These are phyloP conservation scores for Orthosia cruda DNA, from an alignment of 2,888 invertebrate genomes.

Conservation along the genomic window DNA sequence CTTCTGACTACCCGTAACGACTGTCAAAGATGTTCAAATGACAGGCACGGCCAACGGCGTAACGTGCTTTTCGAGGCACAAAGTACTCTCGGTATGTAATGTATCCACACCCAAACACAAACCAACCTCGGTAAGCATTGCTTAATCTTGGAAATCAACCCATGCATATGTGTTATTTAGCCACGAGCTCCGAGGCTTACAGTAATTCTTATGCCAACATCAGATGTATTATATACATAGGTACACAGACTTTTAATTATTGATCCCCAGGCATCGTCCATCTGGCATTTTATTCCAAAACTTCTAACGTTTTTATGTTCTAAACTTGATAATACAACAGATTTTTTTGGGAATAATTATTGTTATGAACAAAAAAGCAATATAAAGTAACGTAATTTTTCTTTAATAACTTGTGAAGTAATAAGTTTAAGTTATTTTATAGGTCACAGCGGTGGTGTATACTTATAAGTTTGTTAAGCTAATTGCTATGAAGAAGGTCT, in stretches of 20 bases:
- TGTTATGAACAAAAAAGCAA: slow-evolving; percentile 38
- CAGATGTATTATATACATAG: background rate
- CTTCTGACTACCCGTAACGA: too few relatives aligned
- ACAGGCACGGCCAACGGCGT: too few relatives aligned
- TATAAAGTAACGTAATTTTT: slow-evolving; percentile 1
- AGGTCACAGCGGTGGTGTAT: slow-evolving; percentile 5
- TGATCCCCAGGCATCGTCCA: slow-evolving; percentile 26
- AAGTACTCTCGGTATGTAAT: too few relatives aligned
- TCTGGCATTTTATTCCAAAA: slow-evolving; percentile 44
- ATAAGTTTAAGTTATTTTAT: slow-evolving; percentile 24
- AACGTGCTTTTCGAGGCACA: too few relatives aligned
- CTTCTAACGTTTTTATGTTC: slow-evolving; percentile 39
- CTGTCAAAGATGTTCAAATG: too few relatives aligned
- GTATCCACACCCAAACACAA: too few relatives aligned
- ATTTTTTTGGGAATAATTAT: slow-evolving; percentile 28
- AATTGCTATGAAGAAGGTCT: background rate
- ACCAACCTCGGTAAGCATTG: too few relatives aligned
- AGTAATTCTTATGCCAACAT: slow-evolving; percentile 10
- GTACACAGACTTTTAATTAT: slow-evolving; percentile 30
- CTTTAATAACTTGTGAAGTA: slow-evolving; percentile 7
- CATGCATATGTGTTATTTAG: too few relatives aligned
- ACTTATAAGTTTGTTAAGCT: background rate
- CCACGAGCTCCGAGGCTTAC: slow-evolving; percentile 2
- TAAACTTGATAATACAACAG: slow-evolving; percentile 28
- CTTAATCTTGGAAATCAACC: too few relatives aligned